phyloP scores from a whole-genome alignment of 2,113 vertebrate genomes.

The Silurus glanis region DNA sequence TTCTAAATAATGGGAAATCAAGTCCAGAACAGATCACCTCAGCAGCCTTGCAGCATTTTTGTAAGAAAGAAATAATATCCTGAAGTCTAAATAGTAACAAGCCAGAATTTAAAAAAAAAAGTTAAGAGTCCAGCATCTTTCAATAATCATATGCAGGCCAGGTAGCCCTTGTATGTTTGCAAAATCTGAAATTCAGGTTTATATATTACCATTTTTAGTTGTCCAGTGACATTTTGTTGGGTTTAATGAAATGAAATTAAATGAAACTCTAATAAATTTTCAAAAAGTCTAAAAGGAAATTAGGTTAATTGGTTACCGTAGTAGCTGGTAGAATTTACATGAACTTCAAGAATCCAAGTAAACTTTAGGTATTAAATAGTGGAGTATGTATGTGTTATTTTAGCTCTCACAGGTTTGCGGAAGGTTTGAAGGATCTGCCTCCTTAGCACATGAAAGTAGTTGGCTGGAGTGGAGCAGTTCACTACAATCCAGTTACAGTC shows the following conservation, averaged over 20 bases:
- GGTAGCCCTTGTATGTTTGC: neutral
- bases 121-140: neutral
- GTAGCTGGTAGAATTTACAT: neutral
- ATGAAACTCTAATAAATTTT: neutral
- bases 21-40: neutral
- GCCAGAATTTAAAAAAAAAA: no score
- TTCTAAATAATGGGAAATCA: neutral
- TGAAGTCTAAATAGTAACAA: neutral
- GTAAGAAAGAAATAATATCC: neutral
- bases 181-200: neutral
- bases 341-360: neutral
- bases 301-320: neutral
- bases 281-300: neutral
- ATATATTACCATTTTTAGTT: neutral
- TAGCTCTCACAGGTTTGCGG: slow-evolving; percentile 87
- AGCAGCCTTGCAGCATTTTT: neutral
- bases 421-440: slow-evolving; percentile 93
- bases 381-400: no score
- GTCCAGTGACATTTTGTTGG: neutral
- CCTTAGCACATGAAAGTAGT: slow-evolving; percentile 91
- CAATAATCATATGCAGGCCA: neutral
- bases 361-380: neutral
- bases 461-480: slow-evolving; percentile 90
- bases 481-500: slow-evolving; percentile 98
- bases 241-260: neutral